Percentiles rank a stretch among this genome's conserved stretches.
Conservation (phyloP, 2,797 vertebrate genomes). For the Diceros bicornis region DNA sequence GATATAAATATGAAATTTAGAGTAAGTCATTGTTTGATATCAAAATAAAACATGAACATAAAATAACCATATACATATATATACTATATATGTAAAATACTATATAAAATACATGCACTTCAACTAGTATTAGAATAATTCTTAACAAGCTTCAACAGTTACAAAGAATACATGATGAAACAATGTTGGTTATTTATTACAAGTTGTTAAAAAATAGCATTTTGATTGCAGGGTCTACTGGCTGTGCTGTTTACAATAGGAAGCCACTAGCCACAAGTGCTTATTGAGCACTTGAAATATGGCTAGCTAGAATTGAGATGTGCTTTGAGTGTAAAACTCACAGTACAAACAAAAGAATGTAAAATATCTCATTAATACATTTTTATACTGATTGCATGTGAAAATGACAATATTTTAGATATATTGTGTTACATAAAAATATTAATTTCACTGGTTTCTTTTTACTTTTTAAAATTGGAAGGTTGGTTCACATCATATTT, state of each 20-base stretch:
- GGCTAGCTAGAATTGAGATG: neutral
- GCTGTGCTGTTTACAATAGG: neutral
- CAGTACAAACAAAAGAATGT: neutral
- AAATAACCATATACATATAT: neutral
- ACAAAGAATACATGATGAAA: neutral
- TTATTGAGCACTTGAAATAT: neutral
- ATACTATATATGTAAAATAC: neutral
- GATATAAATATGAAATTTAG: slow-evolving; percentile 16
- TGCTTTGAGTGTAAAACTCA: neutral
- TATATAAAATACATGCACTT: neutral
- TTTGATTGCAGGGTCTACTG: neutral
- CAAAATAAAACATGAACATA: neutral
- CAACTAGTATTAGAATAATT: neutral
- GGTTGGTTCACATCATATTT: neutral
- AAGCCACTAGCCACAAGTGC: neutral
- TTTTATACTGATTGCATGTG: neutral
- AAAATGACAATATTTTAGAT: slow-evolving; percentile 5
- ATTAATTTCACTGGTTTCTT: neutral
- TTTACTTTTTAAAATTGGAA: slow-evolving; percentile 28
- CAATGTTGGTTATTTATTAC: neutral
- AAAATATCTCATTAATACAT: neutral
- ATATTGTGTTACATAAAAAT: neutral
- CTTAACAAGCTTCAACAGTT: neutral
- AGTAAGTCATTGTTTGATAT: neutral
- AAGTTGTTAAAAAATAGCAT: slow-evolving; percentile 30